These are phyloP conservation scores for Hycleus phaleratus DNA, from an alignment of 1,140 invertebrate genomes.

Conservation along the genomic window DNA sequence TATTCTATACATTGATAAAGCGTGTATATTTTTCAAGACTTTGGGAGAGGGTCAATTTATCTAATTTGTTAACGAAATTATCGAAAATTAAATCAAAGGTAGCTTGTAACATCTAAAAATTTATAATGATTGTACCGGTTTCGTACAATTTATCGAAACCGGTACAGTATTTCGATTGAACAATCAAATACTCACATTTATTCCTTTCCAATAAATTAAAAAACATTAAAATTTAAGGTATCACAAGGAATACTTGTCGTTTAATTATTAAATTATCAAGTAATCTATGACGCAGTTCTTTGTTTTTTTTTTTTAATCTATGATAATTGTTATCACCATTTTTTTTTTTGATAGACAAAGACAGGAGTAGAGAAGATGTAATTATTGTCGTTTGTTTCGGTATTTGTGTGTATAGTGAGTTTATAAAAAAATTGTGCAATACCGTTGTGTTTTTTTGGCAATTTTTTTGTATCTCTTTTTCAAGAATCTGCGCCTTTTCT, in stretches of 20 bases:
- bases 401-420: neutral
- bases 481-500: neutral
- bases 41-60: too few relatives aligned
- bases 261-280: conserved; percentile 13
- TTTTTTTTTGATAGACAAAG: neutral
- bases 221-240: conserved; percentile 32
- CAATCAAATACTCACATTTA: neutral
- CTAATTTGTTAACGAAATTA: too few relatives aligned
- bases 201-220: conserved; percentile 17
- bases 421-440: neutral
- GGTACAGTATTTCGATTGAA: neutral
- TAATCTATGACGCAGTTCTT: neutral
- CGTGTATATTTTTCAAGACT: conserved; percentile 6
- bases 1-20: conserved; percentile 12
- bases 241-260: conserved; percentile 36
- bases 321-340: neutral
- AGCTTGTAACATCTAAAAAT: too few relatives aligned
- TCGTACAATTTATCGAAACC: conserved; percentile 1
- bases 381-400: neutral
- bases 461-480: conserved; percentile 1
- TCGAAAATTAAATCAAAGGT: too few relatives aligned
- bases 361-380: neutral
- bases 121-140: neutral
- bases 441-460: conserved; percentile 18
- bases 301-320: neutral